A percentile compares a stretch with the other conserved stretches of the same genome.
Conservation (phyloP, 2,888 invertebrate species). For the Gandaritis pyraliata region DNA sequence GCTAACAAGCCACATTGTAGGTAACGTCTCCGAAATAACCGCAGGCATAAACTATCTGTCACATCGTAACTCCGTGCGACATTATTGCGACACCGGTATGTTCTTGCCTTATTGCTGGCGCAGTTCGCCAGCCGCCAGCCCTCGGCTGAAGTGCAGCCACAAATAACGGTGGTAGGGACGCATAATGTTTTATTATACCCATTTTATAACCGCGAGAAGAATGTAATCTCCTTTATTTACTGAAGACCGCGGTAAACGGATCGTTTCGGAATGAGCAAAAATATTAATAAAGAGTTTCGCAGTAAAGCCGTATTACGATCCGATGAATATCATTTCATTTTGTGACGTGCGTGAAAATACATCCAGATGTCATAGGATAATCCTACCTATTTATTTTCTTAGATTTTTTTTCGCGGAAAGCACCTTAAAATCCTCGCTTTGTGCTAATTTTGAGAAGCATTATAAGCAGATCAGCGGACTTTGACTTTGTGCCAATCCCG, state of each 20-base stretch:
- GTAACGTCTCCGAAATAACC: conserved; percentile 52
- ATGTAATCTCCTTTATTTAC: conserved; percentile 76
- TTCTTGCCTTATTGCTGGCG: conserved; percentile 61
- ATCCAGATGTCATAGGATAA: background rate
- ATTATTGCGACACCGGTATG: conserved; percentile 56
- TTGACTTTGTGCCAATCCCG: conserved; percentile 26
- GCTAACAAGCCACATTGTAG: conserved; percentile 48
- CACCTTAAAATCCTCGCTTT: no score
- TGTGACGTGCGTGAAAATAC: conserved; percentile 24
- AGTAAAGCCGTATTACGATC: conserved; percentile 42
- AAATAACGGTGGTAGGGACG: conserved; percentile 66
- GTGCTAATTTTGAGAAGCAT: no score
- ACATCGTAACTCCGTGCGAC: conserved; percentile 55
- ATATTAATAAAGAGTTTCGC: conserved; percentile 54
- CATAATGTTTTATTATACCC: conserved; percentile 77
- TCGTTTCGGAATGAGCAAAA: conserved; percentile 57
- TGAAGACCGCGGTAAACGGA: conserved; percentile 63
- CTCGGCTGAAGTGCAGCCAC: conserved; percentile 68
- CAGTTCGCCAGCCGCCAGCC: conserved; percentile 45
- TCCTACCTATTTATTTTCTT: background rate
- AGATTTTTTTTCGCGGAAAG: background rate
- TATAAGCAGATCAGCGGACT: conserved; percentile 23
- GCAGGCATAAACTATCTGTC: conserved; percentile 59
- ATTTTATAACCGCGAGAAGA: conserved; percentile 74
- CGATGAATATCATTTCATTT: conserved; percentile 35